These are phyloP conservation scores for Halichoerus grypus DNA, from an alignment of 2,113 vertebrate genomes.

Conservation along the genomic window DNA sequence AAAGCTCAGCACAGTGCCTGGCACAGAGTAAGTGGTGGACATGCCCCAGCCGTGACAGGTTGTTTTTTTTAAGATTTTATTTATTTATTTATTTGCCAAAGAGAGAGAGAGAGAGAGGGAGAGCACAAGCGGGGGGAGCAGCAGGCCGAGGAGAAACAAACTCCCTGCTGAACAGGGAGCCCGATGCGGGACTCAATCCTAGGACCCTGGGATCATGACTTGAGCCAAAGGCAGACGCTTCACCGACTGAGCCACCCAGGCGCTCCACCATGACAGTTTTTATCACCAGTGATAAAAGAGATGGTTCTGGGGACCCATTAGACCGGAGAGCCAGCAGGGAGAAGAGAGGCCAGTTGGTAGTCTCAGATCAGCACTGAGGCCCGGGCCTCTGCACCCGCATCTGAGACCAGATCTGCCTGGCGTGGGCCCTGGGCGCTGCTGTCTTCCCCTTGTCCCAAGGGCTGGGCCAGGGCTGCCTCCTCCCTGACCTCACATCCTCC, in stretches of 20 bases:
- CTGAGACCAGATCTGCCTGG: not conserved
- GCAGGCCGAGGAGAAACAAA: not conserved
- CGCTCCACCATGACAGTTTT: not conserved
- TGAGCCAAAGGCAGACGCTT: not conserved
- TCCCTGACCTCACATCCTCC: not conserved
- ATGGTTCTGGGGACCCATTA: not conserved
- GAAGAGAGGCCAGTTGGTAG: not conserved
- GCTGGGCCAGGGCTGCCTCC: not conserved
- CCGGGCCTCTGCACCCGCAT: not conserved
- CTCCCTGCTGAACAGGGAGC: not conserved
- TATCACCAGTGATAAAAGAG: not conserved
- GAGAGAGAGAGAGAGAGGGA: not conserved
- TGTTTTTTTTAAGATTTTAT: not conserved
- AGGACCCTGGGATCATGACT: not conserved
- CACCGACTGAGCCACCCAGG: not conserved
- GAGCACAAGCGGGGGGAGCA: too few relatives aligned
- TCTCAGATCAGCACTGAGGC: not conserved
- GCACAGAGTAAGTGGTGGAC: not conserved
- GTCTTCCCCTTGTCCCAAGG: not conserved
- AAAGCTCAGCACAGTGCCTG: not conserved
- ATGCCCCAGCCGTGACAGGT: fast-evolving
- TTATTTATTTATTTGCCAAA: not conserved
- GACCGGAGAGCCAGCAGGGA: fast-evolving
- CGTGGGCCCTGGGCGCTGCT: not conserved
- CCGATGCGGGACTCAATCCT: fast-evolving